Percentiles rank a stretch among this genome's conserved stretches.
Conservation (phyloP, 2,797 vertebrate genomes). For the Sebastes oblongus region DNA sequence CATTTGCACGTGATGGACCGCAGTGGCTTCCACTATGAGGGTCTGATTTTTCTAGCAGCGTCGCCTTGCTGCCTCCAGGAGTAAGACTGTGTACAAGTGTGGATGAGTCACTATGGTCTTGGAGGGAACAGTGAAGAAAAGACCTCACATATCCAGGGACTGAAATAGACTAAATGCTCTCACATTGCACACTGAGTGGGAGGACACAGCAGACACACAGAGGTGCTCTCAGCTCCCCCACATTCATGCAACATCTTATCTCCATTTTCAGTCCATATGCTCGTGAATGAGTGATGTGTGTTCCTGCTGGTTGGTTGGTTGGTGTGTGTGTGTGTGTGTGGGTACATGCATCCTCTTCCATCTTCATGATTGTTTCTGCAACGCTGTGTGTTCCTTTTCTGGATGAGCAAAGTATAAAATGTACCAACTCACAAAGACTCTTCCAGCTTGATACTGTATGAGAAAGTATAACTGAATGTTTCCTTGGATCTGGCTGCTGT, state of each 20-base stretch:
- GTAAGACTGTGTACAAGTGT: constrained; percentile 46
- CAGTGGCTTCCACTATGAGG: not conserved
- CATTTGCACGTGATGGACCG: not conserved
- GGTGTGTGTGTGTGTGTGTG: not conserved
- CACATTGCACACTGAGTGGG: constrained; percentile 58
- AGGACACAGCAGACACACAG: constrained; percentile 63
- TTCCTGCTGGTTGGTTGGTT: not conserved
- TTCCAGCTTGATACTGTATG: not conserved
- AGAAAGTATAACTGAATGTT: not conserved
- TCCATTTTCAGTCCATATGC: constrained; percentile 6
- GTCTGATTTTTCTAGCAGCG: not conserved
- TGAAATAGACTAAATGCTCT: constrained; percentile 74
- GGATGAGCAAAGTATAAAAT: not conserved
- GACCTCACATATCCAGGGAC: constrained; percentile 49
- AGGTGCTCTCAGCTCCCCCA: constrained; percentile 60
- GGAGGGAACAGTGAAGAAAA: constrained; percentile 64
- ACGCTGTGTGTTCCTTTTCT: not conserved
- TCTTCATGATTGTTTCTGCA: not conserved
- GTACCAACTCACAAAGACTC: not conserved
- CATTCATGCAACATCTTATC: constrained; percentile 46
- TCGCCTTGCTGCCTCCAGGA: constrained; percentile 27
- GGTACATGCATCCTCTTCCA: not conserved
- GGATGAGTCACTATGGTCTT: constrained; percentile 65
- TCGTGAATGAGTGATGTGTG: constrained; percentile 1
- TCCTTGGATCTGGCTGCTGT: constrained; percentile 1